Evolutionary conservation across 2,888 invertebrate genomes (phyloP).

Genomic region (Oscheius sp.): DNA sequence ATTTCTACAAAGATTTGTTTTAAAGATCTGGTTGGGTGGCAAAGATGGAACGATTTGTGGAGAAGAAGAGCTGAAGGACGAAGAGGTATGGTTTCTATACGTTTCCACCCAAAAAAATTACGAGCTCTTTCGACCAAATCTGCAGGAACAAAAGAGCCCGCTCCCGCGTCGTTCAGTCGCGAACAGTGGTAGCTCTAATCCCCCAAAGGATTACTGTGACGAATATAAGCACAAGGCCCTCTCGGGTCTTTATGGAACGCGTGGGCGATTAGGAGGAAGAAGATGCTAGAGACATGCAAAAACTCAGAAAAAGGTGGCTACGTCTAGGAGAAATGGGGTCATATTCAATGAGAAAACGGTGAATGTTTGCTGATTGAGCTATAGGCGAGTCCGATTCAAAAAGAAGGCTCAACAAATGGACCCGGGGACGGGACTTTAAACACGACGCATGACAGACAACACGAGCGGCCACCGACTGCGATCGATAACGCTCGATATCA

Average conservation of each 20-base stretch:
- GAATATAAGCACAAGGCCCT: neutral
- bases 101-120: too few species aligned
- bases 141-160: too few species aligned
- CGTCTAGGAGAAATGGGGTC: neutral
- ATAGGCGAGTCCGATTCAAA: constrained; percentile 8
- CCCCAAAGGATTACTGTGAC: neutral
- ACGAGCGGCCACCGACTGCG: neutral
- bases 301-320: neutral
- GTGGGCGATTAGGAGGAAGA: neutral
- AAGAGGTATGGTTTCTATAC: too few species aligned
- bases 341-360: neutral
- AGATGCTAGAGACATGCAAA: neutral
- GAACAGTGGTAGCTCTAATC: neutral
- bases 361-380: neutral
- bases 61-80: too few species aligned
- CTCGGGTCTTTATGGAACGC: neutral
- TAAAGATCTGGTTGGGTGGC: too few species aligned
- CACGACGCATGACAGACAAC: neutral
- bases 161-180: too few species aligned
- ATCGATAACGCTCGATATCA: constrained; percentile 34
- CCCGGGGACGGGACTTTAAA: constrained; percentile 9
- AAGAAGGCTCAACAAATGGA: neutral
- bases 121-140: too few species aligned
- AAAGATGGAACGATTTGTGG: too few species aligned
- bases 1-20: too few species aligned